A percentile compares a stretch with the other conserved stretches of the same genome.
Evolutionary conservation across 1,140 invertebrate species (phyloP).

Genomic region (Drosophila truncata): DNA sequence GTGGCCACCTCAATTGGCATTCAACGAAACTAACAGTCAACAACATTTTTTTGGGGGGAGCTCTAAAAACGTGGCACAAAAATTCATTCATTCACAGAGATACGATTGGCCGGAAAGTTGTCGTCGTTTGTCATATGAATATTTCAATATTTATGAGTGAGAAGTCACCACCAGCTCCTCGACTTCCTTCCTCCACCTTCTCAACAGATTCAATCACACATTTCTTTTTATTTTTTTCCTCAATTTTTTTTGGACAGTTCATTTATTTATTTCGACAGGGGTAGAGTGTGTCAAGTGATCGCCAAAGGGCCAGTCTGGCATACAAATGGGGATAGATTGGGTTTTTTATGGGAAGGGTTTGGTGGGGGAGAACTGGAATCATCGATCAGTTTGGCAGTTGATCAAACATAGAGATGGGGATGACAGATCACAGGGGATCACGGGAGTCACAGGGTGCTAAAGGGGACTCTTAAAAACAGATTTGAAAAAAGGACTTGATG

Average conservation of each 20-base stretch:
- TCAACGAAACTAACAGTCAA: conserved; percentile 44
- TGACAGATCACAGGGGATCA: conserved; percentile 2
- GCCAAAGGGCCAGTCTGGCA: conserved; percentile 40
- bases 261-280: conserved; percentile 40
- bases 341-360: too few species aligned
- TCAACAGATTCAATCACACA: conserved; percentile 11
- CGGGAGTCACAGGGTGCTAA: neutral
- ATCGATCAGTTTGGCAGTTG: conserved; percentile 39
- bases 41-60: conserved; percentile 5
- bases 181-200: conserved; percentile 9
- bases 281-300: conserved; percentile 61
- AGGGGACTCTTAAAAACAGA: neutral
- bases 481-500: neutral
- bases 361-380: conserved; percentile 28
- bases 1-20: conserved; percentile 62
- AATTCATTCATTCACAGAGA: conserved; percentile 48
- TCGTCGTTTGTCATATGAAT: conserved; percentile 48
- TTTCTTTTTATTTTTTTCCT: too few species aligned
- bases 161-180: conserved; percentile 40
- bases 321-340: conserved; percentile 14
- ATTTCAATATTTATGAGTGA: conserved; percentile 61
- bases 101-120: conserved; percentile 33
- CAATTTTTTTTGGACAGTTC: conserved; percentile 16
- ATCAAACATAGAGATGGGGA: conserved; percentile 23
- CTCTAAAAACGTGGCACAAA: conserved; percentile 47